Percentiles rank a stretch among this genome's conserved stretches.
These are phyloP conservation scores for Monochamus alternatus DNA, from an alignment of 2,888 invertebrate species.

Conservation along the genomic window DNA sequence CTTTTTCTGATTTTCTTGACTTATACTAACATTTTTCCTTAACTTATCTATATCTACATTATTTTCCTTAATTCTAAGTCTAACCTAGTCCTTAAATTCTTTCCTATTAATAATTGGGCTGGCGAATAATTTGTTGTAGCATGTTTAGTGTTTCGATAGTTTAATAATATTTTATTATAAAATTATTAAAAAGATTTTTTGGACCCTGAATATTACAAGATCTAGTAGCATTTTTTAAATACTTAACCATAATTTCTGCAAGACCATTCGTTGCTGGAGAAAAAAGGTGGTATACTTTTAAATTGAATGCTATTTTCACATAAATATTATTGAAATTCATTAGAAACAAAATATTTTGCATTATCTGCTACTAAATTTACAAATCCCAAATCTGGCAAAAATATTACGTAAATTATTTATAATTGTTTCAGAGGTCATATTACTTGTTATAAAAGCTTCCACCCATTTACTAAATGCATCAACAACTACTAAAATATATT, in stretches of 20 bases:
- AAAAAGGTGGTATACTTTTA: not conserved
- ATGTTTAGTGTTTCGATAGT: not conserved
- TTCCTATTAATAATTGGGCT: too few relatives aligned
- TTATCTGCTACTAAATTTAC: too few relatives aligned
- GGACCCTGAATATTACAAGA: not conserved
- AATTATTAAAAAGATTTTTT: not conserved
- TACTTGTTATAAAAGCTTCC: constrained; percentile 33
- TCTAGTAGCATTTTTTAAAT: not conserved
- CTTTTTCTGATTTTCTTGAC: too few relatives aligned
- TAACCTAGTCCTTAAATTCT: not conserved
- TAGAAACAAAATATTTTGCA: too few relatives aligned
- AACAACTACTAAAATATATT: constrained; percentile 36
- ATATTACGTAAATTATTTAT: constrained; percentile 6
- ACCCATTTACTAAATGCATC: constrained; percentile 45
- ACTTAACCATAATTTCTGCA: constrained; percentile 1
- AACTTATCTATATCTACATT: not conserved
- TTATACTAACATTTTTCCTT: not conserved
- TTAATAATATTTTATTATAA: constrained; percentile 1
- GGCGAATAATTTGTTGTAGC: not conserved
- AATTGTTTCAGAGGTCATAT: not conserved
- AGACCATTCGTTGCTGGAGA: not conserved
- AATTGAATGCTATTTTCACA: not conserved
- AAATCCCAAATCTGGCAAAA: too few relatives aligned
- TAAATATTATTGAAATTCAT: constrained; percentile 30
- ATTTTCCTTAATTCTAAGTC: constrained; percentile 3